phyloP scores from a whole-genome alignment of 2,888 invertebrate genomes.

The Bellardia bayeri region DNA sequence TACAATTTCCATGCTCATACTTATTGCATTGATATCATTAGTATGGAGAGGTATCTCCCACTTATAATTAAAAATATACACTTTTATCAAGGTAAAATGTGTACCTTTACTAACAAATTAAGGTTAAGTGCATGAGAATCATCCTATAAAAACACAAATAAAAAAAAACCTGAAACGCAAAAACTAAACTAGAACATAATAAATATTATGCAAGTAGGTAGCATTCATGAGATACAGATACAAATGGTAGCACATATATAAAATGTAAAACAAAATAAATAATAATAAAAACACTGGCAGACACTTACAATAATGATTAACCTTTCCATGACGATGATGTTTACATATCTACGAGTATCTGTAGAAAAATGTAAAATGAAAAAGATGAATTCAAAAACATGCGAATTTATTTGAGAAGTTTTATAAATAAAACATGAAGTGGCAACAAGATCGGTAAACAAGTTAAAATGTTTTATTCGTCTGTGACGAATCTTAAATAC shows the following conservation, averaged over 20 bases:
- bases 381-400: constrained; percentile 40
- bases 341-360: background rate
- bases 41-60: constrained; percentile 41
- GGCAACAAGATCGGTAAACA: constrained; percentile 36
- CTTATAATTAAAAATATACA: constrained; percentile 60
- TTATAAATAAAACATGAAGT: constrained; percentile 63
- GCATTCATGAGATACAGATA: constrained; percentile 52
- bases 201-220: constrained; percentile 72
- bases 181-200: constrained; percentile 65
- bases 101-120: constrained; percentile 69
- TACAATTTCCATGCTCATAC: background rate
- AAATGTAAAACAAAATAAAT: background rate
- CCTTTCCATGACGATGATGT: constrained; percentile 55
- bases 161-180: constrained; percentile 19
- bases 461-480: no score
- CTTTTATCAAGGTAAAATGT: constrained; percentile 65
- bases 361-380: constrained; percentile 1
- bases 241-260: constrained; percentile 19
- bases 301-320: constrained; percentile 59
- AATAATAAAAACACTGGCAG: constrained; percentile 40
- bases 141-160: constrained; percentile 55
- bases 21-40: constrained; percentile 19
- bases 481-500: no score
- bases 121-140: constrained; percentile 72
- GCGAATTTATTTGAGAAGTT: constrained; percentile 47